These are phyloP conservation scores for Andricus grossulariae DNA, from an alignment of 1,140 invertebrate genomes.

Conservation along the genomic window DNA sequence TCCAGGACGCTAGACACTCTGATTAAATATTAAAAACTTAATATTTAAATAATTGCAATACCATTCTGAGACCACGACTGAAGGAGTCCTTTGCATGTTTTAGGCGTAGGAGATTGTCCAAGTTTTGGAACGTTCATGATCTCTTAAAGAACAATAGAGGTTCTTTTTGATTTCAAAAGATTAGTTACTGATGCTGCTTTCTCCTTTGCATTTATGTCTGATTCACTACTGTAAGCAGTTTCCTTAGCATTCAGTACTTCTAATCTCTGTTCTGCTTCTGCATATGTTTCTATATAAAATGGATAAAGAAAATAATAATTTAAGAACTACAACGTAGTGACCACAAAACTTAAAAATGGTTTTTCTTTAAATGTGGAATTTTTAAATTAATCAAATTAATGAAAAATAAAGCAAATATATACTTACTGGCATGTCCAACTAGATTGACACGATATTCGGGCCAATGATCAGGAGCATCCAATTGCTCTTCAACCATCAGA, in stretches of 20 bases:
- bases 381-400: neutral
- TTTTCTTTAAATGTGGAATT: no score
- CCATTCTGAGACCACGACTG: no score
- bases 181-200: neutral
- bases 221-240: neutral
- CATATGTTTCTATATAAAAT: neutral
- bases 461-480: neutral
- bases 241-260: neutral
- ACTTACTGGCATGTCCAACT: neutral
- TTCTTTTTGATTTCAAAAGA: no score
- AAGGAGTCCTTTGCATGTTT: no score
- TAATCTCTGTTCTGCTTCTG: neutral
- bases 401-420: neutral
- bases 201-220: neutral
- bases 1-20: no score
- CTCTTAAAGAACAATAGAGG: no score
- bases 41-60: no score
- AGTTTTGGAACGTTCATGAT: no score
- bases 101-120: no score
- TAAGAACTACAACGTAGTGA: neutral
- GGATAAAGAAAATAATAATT: neutral
- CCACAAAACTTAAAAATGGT: neutral
- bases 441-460: neutral
- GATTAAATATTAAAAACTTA: no score
- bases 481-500: neutral